Evolutionary conservation across 2,113 vertebrate genomes (phyloP).

Genomic region (Tupaia tana): DNA sequence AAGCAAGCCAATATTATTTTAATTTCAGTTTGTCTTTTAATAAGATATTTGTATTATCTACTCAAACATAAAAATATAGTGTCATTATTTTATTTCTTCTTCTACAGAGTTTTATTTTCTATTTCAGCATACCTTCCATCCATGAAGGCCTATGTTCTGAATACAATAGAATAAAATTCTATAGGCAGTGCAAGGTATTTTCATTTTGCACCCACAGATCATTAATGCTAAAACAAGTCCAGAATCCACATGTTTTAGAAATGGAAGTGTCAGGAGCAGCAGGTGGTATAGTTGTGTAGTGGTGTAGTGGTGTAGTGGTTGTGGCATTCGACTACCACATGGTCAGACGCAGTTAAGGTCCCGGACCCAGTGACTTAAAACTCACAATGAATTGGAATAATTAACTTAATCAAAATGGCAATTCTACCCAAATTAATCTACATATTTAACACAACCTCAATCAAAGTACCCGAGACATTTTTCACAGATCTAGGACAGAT

Average conservation of each 20-base stretch:
- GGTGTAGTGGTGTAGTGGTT: too few species aligned
- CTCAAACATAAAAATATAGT: not conserved
- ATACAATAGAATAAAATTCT: slow-evolving; percentile 27
- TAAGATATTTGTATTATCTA: not conserved
- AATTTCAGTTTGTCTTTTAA: slow-evolving; percentile 29
- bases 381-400: too few species aligned
- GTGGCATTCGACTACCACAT: too few species aligned
- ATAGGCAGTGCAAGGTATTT: not conserved
- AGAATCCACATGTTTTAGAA: not conserved
- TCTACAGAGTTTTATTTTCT: not conserved
- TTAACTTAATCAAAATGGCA: too few species aligned
- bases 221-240: not conserved
- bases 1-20: slow-evolving; percentile 4
- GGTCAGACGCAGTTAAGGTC: too few species aligned
- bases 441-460: too few species aligned
- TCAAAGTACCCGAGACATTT: too few species aligned
- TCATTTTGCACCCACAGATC: not conserved
- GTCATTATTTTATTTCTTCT: slow-evolving; percentile 13
- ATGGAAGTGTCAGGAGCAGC: too few species aligned
- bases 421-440: too few species aligned
- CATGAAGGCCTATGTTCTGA: not conserved
- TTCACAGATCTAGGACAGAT: too few species aligned
- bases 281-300: too few species aligned
- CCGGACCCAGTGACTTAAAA: too few species aligned
- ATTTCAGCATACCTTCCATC: slow-evolving; percentile 38